phyloP scores from a whole-genome alignment of 2,888 invertebrate genomes.

The Lathronympha strigana region DNA sequence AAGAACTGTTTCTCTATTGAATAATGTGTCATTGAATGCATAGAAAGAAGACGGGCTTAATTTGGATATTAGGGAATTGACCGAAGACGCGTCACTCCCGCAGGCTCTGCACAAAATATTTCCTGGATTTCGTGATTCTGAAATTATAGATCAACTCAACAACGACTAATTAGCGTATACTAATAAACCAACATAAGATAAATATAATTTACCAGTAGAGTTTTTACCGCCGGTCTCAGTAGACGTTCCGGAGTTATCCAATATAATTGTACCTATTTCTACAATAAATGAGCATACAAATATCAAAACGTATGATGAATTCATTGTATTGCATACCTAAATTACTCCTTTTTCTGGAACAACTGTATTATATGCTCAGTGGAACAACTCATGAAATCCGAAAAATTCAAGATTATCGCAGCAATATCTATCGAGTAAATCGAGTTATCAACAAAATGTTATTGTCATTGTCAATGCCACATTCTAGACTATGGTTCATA shows the following conservation, averaged over 20 bases:
- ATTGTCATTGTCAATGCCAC: no score
- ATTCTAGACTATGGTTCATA: no score
- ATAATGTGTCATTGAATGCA: slow-evolving; percentile 62
- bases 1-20: slow-evolving; percentile 49
- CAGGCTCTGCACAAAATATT: slow-evolving; percentile 65
- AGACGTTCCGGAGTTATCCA: background rate
- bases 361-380: background rate
- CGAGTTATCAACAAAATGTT: no score
- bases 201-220: slow-evolving; percentile 13
- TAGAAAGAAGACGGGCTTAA: slow-evolving; percentile 53
- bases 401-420: no score
- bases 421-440: no score
- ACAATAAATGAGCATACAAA: background rate
- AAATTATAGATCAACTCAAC: slow-evolving; percentile 23
- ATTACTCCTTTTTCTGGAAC: slow-evolving; percentile 1
- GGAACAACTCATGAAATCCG: no score
- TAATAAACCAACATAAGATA: background rate
- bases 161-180: background rate
- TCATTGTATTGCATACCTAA: no score
- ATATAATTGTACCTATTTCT: slow-evolving; percentile 6
- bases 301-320: background rate
- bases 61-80: slow-evolving; percentile 56
- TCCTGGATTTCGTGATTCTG: slow-evolving; percentile 53
- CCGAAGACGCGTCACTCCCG: slow-evolving; percentile 57
- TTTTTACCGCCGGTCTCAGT: background rate